These are phyloP conservation scores for Lynx canadensis DNA, from an alignment of 2,113 vertebrate species.

Conservation along the genomic window DNA sequence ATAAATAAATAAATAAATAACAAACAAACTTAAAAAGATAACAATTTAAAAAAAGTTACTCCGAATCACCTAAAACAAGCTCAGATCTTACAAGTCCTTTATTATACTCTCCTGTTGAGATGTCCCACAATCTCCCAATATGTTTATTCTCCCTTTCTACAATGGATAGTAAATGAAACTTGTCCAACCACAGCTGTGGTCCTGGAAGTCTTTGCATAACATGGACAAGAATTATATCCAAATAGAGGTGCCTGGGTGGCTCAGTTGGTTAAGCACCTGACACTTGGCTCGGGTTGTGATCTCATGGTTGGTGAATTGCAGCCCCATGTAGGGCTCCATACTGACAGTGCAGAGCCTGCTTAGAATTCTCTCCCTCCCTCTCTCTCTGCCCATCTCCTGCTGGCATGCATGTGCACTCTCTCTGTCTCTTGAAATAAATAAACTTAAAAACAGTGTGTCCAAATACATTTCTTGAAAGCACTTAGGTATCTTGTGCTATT, in stretches of 20 bases:
- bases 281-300: too few relatives aligned
- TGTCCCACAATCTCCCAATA: accelerated
- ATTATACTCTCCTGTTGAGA: not conserved
- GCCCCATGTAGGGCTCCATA: too few relatives aligned
- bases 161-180: not conserved
- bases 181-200: not conserved
- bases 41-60: too few relatives aligned
- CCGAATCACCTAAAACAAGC: not conserved
- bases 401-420: too few relatives aligned
- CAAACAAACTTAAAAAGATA: too few relatives aligned
- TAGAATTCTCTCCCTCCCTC: too few relatives aligned
- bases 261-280: too few relatives aligned
- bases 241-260: not conserved
- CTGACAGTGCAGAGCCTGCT: too few relatives aligned
- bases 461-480: not conserved
- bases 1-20: too few relatives aligned
- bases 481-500: not conserved
- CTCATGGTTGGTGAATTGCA: too few relatives aligned
- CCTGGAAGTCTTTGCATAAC: not conserved
- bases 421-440: too few relatives aligned
- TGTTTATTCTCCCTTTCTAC: not conserved
- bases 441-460: not conserved
- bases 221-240: not conserved
- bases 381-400: too few relatives aligned
- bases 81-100: not conserved